Evolutionary conservation across 1,140 invertebrate species (phyloP).

Genomic region (Eueides isabella): DNA sequence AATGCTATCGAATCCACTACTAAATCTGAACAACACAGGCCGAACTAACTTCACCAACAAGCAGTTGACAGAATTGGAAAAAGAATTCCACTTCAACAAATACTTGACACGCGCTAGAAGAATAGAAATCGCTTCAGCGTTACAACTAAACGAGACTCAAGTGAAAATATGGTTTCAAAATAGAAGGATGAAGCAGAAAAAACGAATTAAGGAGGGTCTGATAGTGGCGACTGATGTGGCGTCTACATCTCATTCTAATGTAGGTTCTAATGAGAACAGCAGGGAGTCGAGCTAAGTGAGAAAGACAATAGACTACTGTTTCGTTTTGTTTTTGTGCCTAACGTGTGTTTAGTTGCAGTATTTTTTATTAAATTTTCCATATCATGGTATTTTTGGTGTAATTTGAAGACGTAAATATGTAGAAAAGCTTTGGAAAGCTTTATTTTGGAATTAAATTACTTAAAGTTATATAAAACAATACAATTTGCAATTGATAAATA

Average conservation of each 20-base stretch:
- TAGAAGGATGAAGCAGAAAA: slow-evolving; percentile 96
- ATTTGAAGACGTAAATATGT: background rate
- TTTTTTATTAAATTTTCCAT: background rate
- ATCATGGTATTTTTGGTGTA: background rate
- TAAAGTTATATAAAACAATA: background rate
- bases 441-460: background rate
- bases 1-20: slow-evolving; percentile 78
- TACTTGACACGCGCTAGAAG: slow-evolving; percentile 97
- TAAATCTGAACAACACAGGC: slow-evolving; percentile 91
- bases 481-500: no score
- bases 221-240: slow-evolving; percentile 77
- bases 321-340: background rate
- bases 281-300: slow-evolving; percentile 83
- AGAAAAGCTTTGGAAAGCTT: background rate
- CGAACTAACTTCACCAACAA: slow-evolving; percentile 99
- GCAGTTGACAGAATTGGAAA: slow-evolving; percentile 98
- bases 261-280: slow-evolving; percentile 84
- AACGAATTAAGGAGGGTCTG: slow-evolving; percentile 95
- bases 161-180: slow-evolving; percentile 97
- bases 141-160: slow-evolving; percentile 98
- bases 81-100: slow-evolving; percentile 99
- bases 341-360: background rate
- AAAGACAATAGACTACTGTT: background rate
- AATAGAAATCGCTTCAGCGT: slow-evolving; percentile 97
- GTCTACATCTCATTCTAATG: slow-evolving; percentile 59